Conservation (phyloP, 2,797 vertebrate species). For the Enteromius trimaculatus region DNA sequence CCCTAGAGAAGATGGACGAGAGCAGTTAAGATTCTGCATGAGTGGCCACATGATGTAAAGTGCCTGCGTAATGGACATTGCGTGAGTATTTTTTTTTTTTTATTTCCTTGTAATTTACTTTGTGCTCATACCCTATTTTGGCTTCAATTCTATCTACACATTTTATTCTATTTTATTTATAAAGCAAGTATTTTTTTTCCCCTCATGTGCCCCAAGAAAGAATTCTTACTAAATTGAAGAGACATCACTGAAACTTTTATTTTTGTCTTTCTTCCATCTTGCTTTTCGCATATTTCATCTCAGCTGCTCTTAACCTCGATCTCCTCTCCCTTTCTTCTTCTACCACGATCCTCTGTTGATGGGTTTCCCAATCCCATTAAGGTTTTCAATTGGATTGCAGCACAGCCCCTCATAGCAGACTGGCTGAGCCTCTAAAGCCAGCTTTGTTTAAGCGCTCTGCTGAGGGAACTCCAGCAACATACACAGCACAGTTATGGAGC, state of each 20-base stretch:
- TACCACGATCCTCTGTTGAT: slow-evolving; percentile 59
- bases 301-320: slow-evolving; percentile 53
- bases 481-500: slow-evolving; percentile 62
- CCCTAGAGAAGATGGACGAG: slow-evolving; percentile 8
- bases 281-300: slow-evolving; percentile 44
- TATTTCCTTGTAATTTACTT: neutral
- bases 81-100: slow-evolving; percentile 8
- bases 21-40: slow-evolving; percentile 31
- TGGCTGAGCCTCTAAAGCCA: slow-evolving; percentile 80
- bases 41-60: slow-evolving; percentile 27
- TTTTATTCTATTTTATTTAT: neutral
- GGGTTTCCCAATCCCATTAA: slow-evolving; percentile 78
- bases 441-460: slow-evolving; percentile 79
- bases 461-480: slow-evolving; percentile 65
- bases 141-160: neutral
- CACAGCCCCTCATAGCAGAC: slow-evolving; percentile 76
- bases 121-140: neutral
- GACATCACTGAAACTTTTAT: neutral
- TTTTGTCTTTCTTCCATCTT: slow-evolving; percentile 1
- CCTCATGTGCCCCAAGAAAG: neutral
- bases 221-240: neutral
- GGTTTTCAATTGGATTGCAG: slow-evolving; percentile 78
- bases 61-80: slow-evolving; percentile 8
- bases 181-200: neutral
- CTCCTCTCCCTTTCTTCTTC: slow-evolving; percentile 19